These are phyloP conservation scores for Drosophila infuscata DNA, from an alignment of 2,888 invertebrate genomes.

Conservation along the genomic window DNA sequence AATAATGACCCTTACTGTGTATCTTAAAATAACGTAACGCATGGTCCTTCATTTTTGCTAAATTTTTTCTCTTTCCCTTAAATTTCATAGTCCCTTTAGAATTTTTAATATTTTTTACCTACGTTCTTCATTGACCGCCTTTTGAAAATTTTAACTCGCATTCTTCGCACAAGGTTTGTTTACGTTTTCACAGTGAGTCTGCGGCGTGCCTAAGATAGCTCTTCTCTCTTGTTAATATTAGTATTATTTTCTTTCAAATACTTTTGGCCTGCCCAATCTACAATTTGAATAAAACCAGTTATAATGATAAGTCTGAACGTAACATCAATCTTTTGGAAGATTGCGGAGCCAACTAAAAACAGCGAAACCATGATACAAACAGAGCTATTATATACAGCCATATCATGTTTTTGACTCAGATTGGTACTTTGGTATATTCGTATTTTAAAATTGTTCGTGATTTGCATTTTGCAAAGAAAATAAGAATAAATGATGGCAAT, in stretches of 20 bases:
- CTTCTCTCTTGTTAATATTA: background rate
- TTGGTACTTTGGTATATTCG: background rate
- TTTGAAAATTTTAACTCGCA: no score
- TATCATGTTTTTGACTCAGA: background rate
- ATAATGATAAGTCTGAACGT: background rate
- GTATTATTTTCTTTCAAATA: background rate
- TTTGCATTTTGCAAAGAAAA: conserved; percentile 7
- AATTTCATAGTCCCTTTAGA: no score
- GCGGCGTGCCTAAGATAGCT: no score
- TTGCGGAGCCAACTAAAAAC: background rate
- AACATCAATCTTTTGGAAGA: background rate
- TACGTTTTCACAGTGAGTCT: no score
- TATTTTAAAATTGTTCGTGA: conserved; percentile 1
- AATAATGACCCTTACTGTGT: background rate
- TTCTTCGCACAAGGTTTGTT: no score
- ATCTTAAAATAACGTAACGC: background rate
- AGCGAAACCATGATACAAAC: background rate
- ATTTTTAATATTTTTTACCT: no score
- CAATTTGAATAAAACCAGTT: no score
- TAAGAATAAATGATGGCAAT: conserved; percentile 37
- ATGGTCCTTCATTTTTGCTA: background rate
- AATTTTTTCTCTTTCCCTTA: no score
- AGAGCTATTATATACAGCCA: background rate
- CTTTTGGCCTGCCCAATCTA: background rate
- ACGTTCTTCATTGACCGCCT: no score